Base-by-base conservation (phyloP, 2,888 invertebrate genomes). In the Drosophila differens region DNA sequence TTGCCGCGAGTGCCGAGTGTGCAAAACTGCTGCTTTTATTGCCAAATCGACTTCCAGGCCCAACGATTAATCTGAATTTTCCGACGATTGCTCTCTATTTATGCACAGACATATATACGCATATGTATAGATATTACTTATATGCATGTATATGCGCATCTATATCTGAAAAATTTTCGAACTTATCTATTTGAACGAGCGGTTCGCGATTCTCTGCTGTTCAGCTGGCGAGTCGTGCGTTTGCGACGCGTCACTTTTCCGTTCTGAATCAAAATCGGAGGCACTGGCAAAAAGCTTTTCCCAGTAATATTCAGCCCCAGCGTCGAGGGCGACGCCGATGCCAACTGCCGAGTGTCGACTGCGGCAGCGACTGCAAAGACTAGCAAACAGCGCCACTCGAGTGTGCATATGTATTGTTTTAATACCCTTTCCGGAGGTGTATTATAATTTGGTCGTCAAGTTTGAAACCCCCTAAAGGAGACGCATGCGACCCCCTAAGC, bases 201-300 rank as follows among this genome's bases (percentile, higher is more conserved):
- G 70, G 53, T 64, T 65, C 54, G 67, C 69, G 61, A 57, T 66
- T 61, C 64, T 76, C 66, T 25, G 47, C 16, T 47, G 47, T 47
- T 33, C 35, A 64, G 57, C 68, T 53, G 60, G 66, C 54, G 54
- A 47, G 70, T 52, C 81, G 84, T 87, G 83, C 82, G 88, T 77
- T 80, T 67, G 75, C 76, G 66, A 57, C 89, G 86, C 85, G 78
- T 74, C 79, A 81, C 81, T 88, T 88, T 89, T 84, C 81, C 82
- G 77, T 85, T 89, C 89, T 90, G 83, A 90, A 76, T 81, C 78
- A 63, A 70, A 76, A 79, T 83, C 79, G 78, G 63, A 77, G 76
- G 77, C 62, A 59, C 69, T 77, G 67, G 70, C 75, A 68, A 69
- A 84, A 88, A 86, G 90, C 91, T 90, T 90, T 89, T 82, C 82